Conservation (phyloP, 2,888 invertebrate species). For the Tetheella fluctuosa region DNA sequence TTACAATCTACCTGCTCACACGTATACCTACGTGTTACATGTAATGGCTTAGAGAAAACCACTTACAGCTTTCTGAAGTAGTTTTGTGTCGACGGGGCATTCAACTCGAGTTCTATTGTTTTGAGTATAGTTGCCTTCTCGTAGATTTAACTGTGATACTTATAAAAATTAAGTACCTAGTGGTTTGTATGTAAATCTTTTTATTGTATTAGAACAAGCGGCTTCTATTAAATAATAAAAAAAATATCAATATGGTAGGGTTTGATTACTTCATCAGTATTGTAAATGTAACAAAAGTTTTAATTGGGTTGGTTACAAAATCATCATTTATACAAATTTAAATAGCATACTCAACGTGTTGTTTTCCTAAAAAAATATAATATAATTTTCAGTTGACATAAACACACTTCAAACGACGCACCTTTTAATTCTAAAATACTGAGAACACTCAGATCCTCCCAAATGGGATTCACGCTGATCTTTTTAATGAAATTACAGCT, state of each 20-base stretch:
- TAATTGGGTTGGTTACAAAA: no score
- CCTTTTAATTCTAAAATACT: background rate
- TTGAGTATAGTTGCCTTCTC: background rate
- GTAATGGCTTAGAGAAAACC: slow-evolving; percentile 18
- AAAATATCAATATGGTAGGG: no score
- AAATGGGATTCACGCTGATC: slow-evolving; percentile 14
- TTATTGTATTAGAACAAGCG: no score
- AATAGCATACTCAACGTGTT: no score
- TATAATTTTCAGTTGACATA: background rate
- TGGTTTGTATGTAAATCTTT: no score
- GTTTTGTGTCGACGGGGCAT: background rate
- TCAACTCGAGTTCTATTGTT: background rate
- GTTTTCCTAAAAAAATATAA: no score
- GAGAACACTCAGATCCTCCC: background rate
- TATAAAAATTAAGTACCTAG: no score
- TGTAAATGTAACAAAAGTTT: no score
- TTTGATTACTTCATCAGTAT: no score
- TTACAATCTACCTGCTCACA: slow-evolving; percentile 21
- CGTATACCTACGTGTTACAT: slow-evolving; percentile 24
- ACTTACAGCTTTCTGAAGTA: background rate
- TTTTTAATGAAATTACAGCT: slow-evolving; percentile 32
- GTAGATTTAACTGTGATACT: no score
- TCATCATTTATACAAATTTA: no score
- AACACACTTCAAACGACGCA: background rate
- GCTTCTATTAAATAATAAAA: no score